Evolutionary conservation across 2,113 vertebrate species (phyloP).

Genomic region (Heteronetta atricapilla): DNA sequence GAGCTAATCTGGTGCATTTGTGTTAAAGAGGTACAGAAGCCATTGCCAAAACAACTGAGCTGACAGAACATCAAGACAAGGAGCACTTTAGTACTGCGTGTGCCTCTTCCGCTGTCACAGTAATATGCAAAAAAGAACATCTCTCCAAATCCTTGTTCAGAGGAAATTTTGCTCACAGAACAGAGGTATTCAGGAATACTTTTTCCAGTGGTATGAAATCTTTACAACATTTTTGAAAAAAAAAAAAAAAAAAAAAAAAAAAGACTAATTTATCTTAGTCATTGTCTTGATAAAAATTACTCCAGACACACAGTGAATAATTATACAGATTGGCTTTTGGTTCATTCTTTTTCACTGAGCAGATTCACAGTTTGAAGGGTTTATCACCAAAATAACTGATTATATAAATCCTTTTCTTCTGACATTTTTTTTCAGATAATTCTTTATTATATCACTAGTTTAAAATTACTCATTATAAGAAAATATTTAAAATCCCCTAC

Average conservation of each 20-base stretch:
- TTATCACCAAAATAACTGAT: neutral
- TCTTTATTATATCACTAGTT: constrained; percentile 26
- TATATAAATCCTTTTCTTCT: neutral
- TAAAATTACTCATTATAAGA: constrained; percentile 27
- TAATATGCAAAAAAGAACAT: neutral
- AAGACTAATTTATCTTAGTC: neutral
- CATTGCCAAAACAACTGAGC: neutral
- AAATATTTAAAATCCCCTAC: neutral
- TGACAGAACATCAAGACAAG: neutral
- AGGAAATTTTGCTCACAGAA: neutral
- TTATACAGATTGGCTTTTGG: neutral
- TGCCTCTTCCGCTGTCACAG: neutral
- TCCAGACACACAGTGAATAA: neutral
- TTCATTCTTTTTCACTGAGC: neutral
- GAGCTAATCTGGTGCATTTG: neutral
- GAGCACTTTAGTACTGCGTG: neutral
- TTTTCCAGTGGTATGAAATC: neutral
- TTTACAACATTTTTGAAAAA: neutral
- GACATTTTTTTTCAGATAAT: neutral
- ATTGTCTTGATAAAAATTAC: neutral
- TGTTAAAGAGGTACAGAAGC: neutral
- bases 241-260: neutral
- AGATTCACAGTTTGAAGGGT: neutral
- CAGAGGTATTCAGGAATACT: neutral
- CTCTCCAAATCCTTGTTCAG: neutral